phyloP scores from a whole-genome alignment of 1,140 invertebrate species.

The Drosophila obscura region DNA sequence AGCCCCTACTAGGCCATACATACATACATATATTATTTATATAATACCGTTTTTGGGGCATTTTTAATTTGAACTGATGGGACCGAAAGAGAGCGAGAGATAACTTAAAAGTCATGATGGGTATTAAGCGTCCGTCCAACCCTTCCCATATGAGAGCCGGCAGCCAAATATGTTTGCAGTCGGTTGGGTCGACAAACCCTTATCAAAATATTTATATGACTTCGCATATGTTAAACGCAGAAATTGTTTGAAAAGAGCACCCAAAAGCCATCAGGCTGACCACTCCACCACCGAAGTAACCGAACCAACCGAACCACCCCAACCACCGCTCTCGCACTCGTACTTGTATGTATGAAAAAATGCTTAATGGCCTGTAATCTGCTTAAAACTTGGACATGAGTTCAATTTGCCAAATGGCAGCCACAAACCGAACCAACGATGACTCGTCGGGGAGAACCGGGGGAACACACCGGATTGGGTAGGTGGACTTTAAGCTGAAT shows the following conservation, averaged over 20 bases:
- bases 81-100: conserved; percentile 37
- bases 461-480: background rate
- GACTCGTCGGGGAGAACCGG: background rate
- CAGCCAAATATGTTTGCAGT: conserved; percentile 65
- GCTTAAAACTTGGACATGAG: conserved; percentile 82
- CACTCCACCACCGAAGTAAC: background rate
- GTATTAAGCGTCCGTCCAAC: conserved; percentile 70
- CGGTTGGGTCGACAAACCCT: conserved; percentile 67
- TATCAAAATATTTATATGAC: conserved; percentile 83
- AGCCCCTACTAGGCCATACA: conserved; percentile 21
- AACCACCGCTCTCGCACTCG: conserved; percentile 2
- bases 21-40: conserved; percentile 13
- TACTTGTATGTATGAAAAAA: conserved; percentile 65
- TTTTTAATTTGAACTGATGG: conserved; percentile 56
- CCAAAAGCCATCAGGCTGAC: background rate
- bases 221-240: conserved; percentile 78
- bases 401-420: conserved; percentile 78
- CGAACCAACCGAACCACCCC: background rate
- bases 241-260: conserved; percentile 59
- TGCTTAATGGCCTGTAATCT: conserved; percentile 82
- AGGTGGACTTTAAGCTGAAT: conserved; percentile 54
- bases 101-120: conserved; percentile 82
- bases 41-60: conserved; percentile 29
- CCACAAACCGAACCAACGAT: conserved; percentile 21
- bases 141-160: conserved; percentile 40